Base-by-base conservation (phyloP, 2,113 vertebrate species). In the Pelvicachromis taeniatus region DNA sequence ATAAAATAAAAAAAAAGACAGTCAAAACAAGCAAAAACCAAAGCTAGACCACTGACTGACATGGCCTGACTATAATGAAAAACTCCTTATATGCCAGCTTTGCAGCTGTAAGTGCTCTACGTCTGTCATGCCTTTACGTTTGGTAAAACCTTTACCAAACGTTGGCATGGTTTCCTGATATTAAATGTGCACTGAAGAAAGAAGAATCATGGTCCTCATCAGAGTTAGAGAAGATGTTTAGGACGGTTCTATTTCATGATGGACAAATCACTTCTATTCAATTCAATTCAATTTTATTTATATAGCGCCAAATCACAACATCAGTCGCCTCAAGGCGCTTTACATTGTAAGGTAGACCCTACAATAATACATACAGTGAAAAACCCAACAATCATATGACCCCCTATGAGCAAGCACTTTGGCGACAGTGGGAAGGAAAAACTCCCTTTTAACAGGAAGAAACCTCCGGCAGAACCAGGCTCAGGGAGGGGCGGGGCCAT, bases 41-140 rank as follows among this genome's bases (percentile, higher is more conserved):
- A 45, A 0, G 0, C 1, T 0, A 48, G 0, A 70, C 38, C 65
- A 6, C 4, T 31, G 4, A 31, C 31, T 31, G 17, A 17, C 16
- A 50, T 17, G 13, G 12, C 10, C 7, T 48, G 14, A 2, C 45
- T 16, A 48, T 48, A 48, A 48, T 16, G 65, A 48, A 70, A 70
- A 73, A 21, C 21, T 73, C 2, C 5, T 29, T 48, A 10, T 48
- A 73, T 3, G 14, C 65, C 23, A 73, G 40, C 65, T 48, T 73
- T 55, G 21, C 53, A 55, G 53, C 5, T 11, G 61, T 42, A 23
- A 68, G 19, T 42, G n/a, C 33, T 13, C 33, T 38, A 23, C 35
- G 42, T 68, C 35, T 4, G 31, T 63, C 31, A 38, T 0, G 9
- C 31, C 59, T 63, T 14, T 42, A 42, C 14, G 19, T 65, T 19